Evolutionary conservation across 2,113 vertebrate genomes (phyloP).

Genomic region (Crotalus tigris): DNA sequence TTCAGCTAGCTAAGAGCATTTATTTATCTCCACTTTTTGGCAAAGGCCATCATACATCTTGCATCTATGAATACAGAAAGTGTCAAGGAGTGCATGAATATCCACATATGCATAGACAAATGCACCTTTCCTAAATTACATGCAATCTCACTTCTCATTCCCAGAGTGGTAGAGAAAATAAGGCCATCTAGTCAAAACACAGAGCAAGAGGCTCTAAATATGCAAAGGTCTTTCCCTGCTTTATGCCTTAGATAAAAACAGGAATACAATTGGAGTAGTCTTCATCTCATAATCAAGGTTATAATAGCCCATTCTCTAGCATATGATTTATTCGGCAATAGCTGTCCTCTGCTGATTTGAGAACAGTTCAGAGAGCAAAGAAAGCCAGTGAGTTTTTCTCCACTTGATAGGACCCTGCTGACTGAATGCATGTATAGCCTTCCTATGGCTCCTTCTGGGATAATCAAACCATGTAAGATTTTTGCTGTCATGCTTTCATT

Average conservation of each 20-base stretch:
- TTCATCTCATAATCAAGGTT: background rate
- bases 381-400: background rate
- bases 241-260: background rate
- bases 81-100: background rate
- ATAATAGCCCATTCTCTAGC: background rate
- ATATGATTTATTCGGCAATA: background rate
- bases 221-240: background rate
- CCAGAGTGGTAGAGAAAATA: background rate
- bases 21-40: background rate
- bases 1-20: background rate
- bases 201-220: background rate
- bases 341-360: background rate
- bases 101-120: background rate
- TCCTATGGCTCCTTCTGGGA: background rate
- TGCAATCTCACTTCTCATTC: accelerated
- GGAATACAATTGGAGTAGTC: background rate
- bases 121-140: accelerated
- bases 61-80: background rate
- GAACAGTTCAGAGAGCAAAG: background rate
- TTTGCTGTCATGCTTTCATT: background rate
- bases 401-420: background rate
- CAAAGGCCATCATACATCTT: background rate
- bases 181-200: background rate
- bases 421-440: background rate
- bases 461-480: background rate